These are phyloP conservation scores for Eristalis intricaria DNA, from an alignment of 2,888 invertebrate species.

Conservation along the genomic window DNA sequence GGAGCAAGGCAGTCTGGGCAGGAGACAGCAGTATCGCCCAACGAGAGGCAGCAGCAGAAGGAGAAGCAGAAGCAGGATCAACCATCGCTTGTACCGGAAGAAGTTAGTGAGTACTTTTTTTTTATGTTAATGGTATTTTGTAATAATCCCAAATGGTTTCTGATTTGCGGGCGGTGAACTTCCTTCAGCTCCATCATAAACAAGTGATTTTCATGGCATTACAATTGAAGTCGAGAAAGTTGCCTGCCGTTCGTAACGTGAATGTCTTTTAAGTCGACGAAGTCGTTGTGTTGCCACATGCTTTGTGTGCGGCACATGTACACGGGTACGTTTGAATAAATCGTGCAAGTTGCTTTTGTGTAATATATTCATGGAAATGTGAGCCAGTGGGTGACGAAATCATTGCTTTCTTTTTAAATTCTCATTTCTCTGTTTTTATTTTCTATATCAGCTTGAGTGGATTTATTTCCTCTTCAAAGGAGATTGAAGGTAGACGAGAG, in stretches of 20 bases:
- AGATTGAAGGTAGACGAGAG: too few relatives aligned
- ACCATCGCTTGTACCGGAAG: constrained; percentile 48
- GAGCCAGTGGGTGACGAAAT: neutral
- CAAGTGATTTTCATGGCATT: constrained; percentile 45
- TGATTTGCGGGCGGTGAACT: constrained; percentile 58
- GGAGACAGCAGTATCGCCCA: neutral
- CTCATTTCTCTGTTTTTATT: neutral
- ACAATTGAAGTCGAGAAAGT: constrained; percentile 14
- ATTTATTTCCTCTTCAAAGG: neutral
- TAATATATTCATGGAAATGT: neutral
- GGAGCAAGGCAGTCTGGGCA: neutral
- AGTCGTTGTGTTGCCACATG: constrained; percentile 4
- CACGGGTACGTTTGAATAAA: neutral
- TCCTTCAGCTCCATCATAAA: constrained; percentile 29
- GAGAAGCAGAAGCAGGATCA: constrained; percentile 1
- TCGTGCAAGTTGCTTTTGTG: neutral
- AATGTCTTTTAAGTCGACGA: neutral
- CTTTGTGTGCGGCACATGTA: neutral
- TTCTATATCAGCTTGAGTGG: neutral
- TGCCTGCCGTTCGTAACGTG: neutral
- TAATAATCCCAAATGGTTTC: constrained; percentile 65
- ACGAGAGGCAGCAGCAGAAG: neutral
- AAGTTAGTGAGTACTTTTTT: constrained; percentile 44
- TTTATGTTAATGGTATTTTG: constrained; percentile 62
- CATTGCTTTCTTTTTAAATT: neutral